Evolutionary conservation across 2,888 invertebrate genomes (phyloP).

Genomic region (Oasisia sp.): DNA sequence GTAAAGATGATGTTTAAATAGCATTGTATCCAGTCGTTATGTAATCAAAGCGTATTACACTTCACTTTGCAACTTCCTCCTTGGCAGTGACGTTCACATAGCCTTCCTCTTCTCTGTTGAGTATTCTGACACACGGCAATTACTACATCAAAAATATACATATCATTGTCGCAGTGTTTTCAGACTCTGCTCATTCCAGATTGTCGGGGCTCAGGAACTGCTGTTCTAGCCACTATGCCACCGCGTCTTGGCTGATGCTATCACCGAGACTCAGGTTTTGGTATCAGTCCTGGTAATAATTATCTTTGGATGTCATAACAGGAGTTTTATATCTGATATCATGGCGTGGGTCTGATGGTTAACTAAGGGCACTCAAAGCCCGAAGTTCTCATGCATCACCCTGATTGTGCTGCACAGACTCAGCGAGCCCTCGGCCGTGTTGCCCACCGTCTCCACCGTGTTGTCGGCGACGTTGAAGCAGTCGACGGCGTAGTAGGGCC

Average conservation of each 20-base stretch:
- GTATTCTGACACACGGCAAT: too few relatives aligned
- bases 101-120: too few relatives aligned
- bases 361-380: constrained; percentile 33
- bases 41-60: too few relatives aligned
- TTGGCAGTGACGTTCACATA: too few relatives aligned
- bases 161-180: too few relatives aligned
- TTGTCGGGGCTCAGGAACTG: too few relatives aligned
- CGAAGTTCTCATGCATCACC: constrained; percentile 47
- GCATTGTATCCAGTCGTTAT: too few relatives aligned
- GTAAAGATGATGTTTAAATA: too few relatives aligned
- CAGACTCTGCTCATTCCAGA: too few relatives aligned
- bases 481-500: constrained; percentile 35
- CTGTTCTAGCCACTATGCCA: too few relatives aligned
- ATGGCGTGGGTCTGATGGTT: background rate
- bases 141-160: too few relatives aligned
- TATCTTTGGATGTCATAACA: background rate
- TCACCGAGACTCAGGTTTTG: background rate
- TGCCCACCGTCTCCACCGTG: constrained; percentile 38
- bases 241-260: background rate
- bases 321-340: background rate
- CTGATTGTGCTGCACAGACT: constrained; percentile 42
- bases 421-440: constrained; percentile 38
- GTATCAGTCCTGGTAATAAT: background rate
- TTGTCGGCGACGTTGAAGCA: constrained; percentile 38
- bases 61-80: too few relatives aligned